Percentiles rank a stretch among this genome's conserved stretches.
These are phyloP conservation scores for Palythoa grandiflora DNA, from an alignment of 92 coral and sea anemone genomes.

Conservation along the genomic window DNA sequence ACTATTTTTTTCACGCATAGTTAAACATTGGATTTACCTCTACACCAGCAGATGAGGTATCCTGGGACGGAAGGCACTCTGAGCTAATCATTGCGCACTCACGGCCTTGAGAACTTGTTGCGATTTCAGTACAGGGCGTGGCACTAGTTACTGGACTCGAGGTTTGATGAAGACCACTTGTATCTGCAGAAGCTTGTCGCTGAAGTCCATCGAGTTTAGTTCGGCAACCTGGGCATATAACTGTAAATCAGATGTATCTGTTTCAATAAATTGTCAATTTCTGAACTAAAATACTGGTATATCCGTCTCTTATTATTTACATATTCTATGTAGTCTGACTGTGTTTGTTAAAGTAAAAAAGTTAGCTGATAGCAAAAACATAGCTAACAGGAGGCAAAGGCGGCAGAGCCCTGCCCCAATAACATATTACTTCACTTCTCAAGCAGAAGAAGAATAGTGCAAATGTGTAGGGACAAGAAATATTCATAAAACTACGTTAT, in stretches of 20 bases:
- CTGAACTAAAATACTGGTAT: neutral
- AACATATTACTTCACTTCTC: constrained; percentile 16
- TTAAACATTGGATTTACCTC: constrained; percentile 1
- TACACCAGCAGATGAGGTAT: constrained; percentile 1
- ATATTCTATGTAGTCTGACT: constrained; percentile 18
- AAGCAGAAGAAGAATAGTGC: constrained; percentile 22
- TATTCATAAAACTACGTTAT: neutral
- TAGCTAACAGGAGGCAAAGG: constrained; percentile 16
- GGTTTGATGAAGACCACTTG: neutral
- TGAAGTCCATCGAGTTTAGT: neutral
- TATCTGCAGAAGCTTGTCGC: neutral
- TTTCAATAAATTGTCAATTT: neutral
- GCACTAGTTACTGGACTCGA: constrained; percentile 1
- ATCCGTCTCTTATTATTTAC: constrained; percentile 5
- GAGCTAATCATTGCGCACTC: constrained; percentile 10
- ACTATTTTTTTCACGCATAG: neutral
- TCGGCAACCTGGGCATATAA: constrained; percentile 25
- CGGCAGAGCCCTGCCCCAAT: neutral
- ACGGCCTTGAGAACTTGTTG: constrained; percentile 26
- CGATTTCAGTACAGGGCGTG: neutral
- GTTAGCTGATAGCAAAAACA: neutral
- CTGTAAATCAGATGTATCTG: constrained; percentile 11
- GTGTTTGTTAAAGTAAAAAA: neutral
- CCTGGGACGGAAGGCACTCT: constrained; percentile 3
- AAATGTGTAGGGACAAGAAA: neutral